These are phyloP conservation scores for Ecdyonurus torrentis DNA, from an alignment of 2,888 invertebrate genomes.

Conservation along the genomic window DNA sequence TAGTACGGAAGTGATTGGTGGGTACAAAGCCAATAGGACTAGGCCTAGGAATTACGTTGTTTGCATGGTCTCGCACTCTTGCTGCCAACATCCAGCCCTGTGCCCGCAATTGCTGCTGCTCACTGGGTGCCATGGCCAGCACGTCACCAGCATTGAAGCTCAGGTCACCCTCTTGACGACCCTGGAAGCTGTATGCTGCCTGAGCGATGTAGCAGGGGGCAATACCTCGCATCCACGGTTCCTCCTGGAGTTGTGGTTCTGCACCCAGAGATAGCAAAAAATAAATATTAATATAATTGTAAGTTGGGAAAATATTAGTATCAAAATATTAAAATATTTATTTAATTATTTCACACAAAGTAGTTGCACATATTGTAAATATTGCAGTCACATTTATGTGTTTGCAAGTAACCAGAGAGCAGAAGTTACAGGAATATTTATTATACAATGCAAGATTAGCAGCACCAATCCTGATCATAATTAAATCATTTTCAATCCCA, in stretches of 20 bases:
- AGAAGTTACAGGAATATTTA: no score
- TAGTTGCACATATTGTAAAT: no score
- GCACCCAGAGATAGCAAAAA: no score
- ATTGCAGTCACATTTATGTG: no score
- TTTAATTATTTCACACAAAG: no score
- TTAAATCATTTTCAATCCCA: no score
- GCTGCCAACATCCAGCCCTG: background rate
- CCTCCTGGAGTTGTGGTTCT: background rate
- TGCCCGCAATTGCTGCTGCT: constrained; percentile 46
- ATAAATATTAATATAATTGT: no score
- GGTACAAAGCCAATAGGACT: background rate
- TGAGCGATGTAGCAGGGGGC: background rate
- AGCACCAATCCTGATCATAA: no score
- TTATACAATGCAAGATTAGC: no score
- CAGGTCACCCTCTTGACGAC: constrained; percentile 55
- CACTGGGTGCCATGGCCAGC: constrained; percentile 65
- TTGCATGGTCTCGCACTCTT: background rate
- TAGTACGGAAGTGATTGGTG: background rate
- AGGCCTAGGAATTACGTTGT: background rate
- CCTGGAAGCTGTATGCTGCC: constrained; percentile 59
- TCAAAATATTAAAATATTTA: no score
- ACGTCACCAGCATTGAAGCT: constrained; percentile 58
- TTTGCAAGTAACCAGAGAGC: no score
- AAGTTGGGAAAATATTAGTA: no score
- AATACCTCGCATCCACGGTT: background rate